These are phyloP conservation scores for Scaptomyza reducta DNA, from an alignment of 2,888 invertebrate genomes.

Conservation along the genomic window DNA sequence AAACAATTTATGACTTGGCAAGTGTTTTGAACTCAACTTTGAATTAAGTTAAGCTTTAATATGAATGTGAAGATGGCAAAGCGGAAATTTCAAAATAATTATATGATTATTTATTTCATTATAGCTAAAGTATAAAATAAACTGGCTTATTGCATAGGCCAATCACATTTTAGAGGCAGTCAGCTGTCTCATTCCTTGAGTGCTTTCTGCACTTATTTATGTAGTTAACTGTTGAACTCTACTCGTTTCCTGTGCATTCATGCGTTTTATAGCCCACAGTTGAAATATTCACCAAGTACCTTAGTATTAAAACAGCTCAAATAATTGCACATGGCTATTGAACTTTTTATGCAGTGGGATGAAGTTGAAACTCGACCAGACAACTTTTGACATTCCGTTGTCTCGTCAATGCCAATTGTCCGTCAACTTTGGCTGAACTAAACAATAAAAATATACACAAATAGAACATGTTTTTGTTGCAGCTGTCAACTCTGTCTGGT, in stretches of 20 bases:
- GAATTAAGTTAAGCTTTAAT: not conserved
- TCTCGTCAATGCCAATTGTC: slow-evolving; percentile 36
- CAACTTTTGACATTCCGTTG: slow-evolving; percentile 20
- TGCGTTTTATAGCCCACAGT: not conserved
- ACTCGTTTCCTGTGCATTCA: not conserved
- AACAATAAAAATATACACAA: slow-evolving; percentile 12
- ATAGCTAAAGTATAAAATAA: not conserved
- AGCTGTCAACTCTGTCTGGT: slow-evolving; percentile 22
- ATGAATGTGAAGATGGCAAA: not conserved
- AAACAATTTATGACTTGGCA: slow-evolving; percentile 18
- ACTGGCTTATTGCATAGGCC: not conserved
- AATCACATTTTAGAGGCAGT: not conserved
- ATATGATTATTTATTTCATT: not conserved
- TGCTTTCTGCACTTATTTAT: too few relatives aligned
- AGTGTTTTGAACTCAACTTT: not conserved
- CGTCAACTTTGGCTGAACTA: slow-evolving; percentile 19
- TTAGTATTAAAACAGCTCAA: not conserved
- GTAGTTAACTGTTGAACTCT: too few relatives aligned
- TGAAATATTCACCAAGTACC: not conserved
- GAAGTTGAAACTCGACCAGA: not conserved
- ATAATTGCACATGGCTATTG: slow-evolving; percentile 55
- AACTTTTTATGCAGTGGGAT: slow-evolving; percentile 18
- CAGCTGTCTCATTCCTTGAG: too few relatives aligned
- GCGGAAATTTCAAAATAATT: not conserved
- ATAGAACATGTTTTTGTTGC: slow-evolving; percentile 20